phyloP scores from a whole-genome alignment of 2,113 vertebrate genomes.

The Aegotheles bennettii region DNA sequence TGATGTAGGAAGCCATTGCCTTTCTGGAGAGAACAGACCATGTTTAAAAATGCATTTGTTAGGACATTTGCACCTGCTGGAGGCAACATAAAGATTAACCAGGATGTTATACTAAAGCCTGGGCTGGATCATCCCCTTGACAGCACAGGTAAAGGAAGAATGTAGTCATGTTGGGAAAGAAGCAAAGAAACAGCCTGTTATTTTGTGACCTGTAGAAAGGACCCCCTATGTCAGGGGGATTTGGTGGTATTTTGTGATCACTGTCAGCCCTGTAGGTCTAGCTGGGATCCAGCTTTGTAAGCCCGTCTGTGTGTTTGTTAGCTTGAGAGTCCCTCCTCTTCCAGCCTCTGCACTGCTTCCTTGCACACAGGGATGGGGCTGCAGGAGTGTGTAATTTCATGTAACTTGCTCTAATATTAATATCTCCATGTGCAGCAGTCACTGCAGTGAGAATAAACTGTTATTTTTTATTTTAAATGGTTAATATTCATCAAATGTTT shows the following conservation, averaged over 20 bases:
- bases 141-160: neutral
- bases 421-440: conserved; percentile 38
- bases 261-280: neutral
- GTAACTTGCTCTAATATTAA: conserved; percentile 28
- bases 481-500: conserved; percentile 70
- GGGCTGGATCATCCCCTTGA: neutral
- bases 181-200: neutral
- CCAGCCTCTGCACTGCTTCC: neutral
- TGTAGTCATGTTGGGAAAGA: neutral
- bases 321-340: neutral
- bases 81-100: neutral
- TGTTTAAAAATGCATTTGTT: conserved; percentile 6
- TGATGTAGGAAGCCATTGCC: neutral
- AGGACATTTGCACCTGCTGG: neutral
- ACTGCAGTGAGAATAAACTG: conserved; percentile 47
- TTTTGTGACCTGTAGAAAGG: neutral
- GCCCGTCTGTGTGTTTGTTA: fast-evolving
- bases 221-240: neutral
- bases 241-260: neutral
- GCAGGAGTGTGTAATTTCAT: neutral
- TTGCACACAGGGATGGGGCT: neutral
- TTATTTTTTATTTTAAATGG: conserved; percentile 69
- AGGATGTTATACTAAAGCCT: neutral
- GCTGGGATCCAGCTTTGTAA: neutral
- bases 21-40: neutral